Conservation (phyloP, 92 coral and sea anemone species). For the Pocillopora meandrina region DNA sequence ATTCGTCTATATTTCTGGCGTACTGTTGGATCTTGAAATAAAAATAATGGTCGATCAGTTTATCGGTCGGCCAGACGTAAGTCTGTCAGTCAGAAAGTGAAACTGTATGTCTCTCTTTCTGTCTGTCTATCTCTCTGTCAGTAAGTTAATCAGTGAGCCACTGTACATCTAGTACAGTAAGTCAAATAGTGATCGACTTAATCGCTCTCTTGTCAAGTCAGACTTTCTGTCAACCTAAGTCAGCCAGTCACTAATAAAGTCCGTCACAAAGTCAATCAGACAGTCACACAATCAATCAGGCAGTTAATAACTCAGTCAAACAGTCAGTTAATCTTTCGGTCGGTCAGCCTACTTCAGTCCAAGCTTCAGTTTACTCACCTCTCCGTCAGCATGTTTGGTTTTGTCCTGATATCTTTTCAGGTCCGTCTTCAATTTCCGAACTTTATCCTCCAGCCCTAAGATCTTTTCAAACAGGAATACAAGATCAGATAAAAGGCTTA, state of each 20-base stretch:
- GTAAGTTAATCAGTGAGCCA: background rate
- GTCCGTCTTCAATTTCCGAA: slow-evolving; percentile 76
- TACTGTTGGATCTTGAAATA: slow-evolving; percentile 71
- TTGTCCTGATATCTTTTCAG: slow-evolving; percentile 85
- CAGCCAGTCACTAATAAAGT: no score
- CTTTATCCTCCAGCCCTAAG: slow-evolving; percentile 77
- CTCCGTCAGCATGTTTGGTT: slow-evolving; percentile 82
- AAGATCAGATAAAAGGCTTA: background rate
- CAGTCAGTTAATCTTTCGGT: background rate
- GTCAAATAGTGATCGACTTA: no score
- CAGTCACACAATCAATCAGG: background rate
- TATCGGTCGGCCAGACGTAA: background rate
- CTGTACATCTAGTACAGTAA: no score
- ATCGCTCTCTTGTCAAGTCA: no score
- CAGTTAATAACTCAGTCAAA: background rate
- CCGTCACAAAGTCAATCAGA: background rate
- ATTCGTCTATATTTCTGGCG: slow-evolving; percentile 67
- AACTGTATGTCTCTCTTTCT: no score
- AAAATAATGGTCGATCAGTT: background rate
- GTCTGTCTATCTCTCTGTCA: background rate
- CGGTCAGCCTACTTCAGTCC: background rate
- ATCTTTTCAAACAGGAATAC: slow-evolving; percentile 40
- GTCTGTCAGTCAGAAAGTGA: background rate
- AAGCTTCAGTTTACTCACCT: slow-evolving; percentile 46
- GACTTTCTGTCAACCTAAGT: no score